phyloP scores from a whole-genome alignment of 2,888 invertebrate species.

The Drosophila mulleri region DNA sequence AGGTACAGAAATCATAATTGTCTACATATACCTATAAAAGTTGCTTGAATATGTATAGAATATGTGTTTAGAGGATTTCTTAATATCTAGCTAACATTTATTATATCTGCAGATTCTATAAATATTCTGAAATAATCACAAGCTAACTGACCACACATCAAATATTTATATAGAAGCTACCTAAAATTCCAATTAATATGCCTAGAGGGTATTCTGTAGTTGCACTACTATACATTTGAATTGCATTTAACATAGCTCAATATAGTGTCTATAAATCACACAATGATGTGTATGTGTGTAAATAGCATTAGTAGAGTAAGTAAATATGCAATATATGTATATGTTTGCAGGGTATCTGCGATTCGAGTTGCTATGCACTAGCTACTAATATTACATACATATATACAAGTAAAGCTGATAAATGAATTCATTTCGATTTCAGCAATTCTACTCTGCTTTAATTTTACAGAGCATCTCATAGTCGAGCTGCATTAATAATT shows the following conservation, averaged over 20 bases:
- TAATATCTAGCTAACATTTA: neutral
- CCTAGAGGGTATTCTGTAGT: neutral
- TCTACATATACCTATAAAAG: too few species aligned
- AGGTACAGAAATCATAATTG: neutral
- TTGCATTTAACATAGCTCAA: neutral
- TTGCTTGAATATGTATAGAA: neutral
- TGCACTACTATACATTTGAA: neutral
- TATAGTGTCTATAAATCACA: too few species aligned
- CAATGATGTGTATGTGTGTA: too few species aligned
- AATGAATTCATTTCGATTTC: neutral
- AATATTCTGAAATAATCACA: neutral
- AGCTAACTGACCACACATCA: too few species aligned
- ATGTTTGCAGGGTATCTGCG: neutral
- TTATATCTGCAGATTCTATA: neutral
- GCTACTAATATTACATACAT: too few species aligned
- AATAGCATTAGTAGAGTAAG: too few species aligned
- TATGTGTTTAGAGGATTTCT: neutral
- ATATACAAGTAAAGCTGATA: neutral
- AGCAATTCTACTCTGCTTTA: too few species aligned
- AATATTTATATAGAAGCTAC: too few species aligned
- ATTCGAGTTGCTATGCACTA: too few species aligned
- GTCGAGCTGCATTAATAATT: conserved; percentile 14
- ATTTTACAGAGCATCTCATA: neutral
- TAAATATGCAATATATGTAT: too few species aligned
- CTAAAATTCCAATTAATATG: too few species aligned